phyloP scores from a whole-genome alignment of 2,888 invertebrate genomes.

The Megalurothrips usitatus region DNA sequence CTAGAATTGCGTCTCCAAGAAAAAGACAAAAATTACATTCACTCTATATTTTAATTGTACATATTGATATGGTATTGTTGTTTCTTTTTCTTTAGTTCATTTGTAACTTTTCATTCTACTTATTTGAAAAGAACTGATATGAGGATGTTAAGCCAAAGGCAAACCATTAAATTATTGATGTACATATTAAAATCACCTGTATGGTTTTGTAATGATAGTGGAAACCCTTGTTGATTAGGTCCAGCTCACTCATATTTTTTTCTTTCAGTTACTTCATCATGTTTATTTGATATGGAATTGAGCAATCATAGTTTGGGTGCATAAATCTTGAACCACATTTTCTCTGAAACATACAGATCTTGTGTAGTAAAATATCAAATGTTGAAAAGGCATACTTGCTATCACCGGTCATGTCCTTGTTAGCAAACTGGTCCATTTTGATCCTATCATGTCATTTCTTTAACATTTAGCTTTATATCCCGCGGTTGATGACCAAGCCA shows the following conservation, averaged over 20 bases:
- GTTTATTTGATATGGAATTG: neutral
- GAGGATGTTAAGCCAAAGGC: slow-evolving; percentile 16
- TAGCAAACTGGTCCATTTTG: neutral
- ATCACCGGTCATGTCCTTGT: neutral
- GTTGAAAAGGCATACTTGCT: neutral
- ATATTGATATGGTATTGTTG: slow-evolving; percentile 14
- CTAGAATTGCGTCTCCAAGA: slow-evolving; percentile 20
- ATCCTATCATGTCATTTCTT: no score
- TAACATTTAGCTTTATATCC: neutral
- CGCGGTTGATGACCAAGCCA: neutral
- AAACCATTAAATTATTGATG: slow-evolving; percentile 13
- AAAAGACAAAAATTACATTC: slow-evolving; percentile 20
- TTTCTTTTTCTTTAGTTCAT: slow-evolving; percentile 3
- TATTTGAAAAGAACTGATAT: slow-evolving; percentile 22
- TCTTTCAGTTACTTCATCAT: neutral
- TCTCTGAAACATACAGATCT: neutral
- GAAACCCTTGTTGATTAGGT: neutral
- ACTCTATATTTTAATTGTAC: slow-evolving; percentile 8
- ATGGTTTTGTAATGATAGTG: neutral
- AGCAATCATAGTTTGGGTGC: neutral
- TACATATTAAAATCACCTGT: neutral
- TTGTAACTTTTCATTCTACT: neutral
- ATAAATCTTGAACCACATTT: neutral
- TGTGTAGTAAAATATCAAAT: neutral
- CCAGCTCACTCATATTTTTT: neutral